These are phyloP conservation scores for Neoniphon sammara DNA, from an alignment of 2,797 vertebrate species.

Conservation along the genomic window DNA sequence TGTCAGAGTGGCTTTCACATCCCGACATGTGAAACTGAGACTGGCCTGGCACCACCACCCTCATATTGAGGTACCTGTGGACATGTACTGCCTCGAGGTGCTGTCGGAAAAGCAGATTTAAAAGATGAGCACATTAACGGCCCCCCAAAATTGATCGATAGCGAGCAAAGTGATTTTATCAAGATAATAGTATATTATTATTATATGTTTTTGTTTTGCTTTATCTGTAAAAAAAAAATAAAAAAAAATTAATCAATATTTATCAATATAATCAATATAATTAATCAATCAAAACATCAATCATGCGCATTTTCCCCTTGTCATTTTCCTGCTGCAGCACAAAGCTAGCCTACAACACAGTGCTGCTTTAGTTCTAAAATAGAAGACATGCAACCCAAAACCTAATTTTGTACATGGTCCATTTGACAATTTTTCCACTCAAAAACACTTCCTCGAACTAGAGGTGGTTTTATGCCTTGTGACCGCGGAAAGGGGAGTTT, in stretches of 20 bases:
- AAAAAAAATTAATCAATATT: no score
- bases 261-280: no score
- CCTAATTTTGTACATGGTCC: background rate
- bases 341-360: no score
- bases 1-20: background rate
- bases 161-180: background rate
- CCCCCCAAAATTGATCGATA: no score
- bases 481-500: conserved; percentile 34
- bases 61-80: no score
- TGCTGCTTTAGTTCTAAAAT: conserved; percentile 14
- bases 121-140: background rate
- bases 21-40: conserved; percentile 7
- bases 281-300: background rate
- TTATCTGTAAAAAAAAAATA: background rate
- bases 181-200: no score
- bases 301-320: no score
- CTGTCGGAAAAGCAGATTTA: background rate
- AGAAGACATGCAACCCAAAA: background rate
- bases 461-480: conserved; percentile 35
- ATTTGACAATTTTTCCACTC: background rate
- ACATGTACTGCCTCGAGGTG: no score
- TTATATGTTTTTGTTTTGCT: no score
- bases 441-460: conserved; percentile 18
- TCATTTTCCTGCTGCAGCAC: background rate
- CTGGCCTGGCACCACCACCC: background rate